Conservation (phyloP, 1,140 invertebrate species). For the Drosophila biarmipes region DNA sequence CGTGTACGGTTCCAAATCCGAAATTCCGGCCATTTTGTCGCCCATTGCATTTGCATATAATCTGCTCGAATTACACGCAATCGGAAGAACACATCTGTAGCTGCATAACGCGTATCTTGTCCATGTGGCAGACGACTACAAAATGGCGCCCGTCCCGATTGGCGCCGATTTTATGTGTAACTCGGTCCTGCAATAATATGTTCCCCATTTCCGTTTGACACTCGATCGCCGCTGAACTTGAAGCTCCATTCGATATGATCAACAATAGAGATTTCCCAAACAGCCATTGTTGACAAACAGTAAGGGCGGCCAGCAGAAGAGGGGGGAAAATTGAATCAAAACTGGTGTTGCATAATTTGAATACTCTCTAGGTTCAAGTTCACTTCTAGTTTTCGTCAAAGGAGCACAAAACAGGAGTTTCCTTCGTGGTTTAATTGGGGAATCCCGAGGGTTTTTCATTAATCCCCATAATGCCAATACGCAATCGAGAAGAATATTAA, state of each 20-base stretch:
- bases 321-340: background rate
- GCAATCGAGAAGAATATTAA: too few relatives aligned
- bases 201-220: background rate
- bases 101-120: background rate
- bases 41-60: constrained; percentile 25
- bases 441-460: too few relatives aligned
- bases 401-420: too few relatives aligned
- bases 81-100: constrained; percentile 12
- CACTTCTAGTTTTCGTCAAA: too few relatives aligned
- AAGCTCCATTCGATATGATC: background rate
- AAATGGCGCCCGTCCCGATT: constrained; percentile 35
- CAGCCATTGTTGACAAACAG: constrained; percentile 10
- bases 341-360: background rate
- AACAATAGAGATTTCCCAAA: background rate
- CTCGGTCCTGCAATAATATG: constrained; percentile 21
- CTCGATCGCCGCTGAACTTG: constrained; percentile 9
- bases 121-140: constrained; percentile 7
- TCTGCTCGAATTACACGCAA: constrained; percentile 26
- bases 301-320: background rate
- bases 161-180: constrained; percentile 5
- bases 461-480: too few relatives aligned
- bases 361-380: too few relatives aligned
- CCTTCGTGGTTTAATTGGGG: too few relatives aligned
- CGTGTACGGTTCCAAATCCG: constrained; percentile 41
- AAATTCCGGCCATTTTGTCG: constrained; percentile 36